phyloP scores from a whole-genome alignment of 2,888 invertebrate genomes.

The Cordilura impudica region DNA sequence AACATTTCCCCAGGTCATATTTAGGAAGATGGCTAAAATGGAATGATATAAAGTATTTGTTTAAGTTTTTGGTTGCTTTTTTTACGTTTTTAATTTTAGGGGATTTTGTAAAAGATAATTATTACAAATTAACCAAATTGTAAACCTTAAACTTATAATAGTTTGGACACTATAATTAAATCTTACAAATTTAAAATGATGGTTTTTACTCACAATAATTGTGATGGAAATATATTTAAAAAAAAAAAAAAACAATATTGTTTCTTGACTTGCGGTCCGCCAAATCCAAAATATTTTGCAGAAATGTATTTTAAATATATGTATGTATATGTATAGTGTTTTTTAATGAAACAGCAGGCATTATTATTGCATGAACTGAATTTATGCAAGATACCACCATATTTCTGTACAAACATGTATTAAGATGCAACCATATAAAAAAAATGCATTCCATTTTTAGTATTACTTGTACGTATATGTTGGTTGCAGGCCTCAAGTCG shows the following conservation, averaged over 20 bases:
- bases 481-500: conserved; percentile 13
- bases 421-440: background rate
- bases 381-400: conserved; percentile 17
- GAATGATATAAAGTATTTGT: conserved; percentile 50
- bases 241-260: conserved; percentile 9
- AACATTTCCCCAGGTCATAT: conserved; percentile 25
- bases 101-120: conserved; percentile 53
- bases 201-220: conserved; percentile 8
- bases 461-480: background rate
- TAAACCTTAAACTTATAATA: conserved; percentile 49
- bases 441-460: conserved; percentile 4
- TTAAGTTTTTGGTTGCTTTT: conserved; percentile 10
- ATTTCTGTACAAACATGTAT: background rate
- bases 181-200: conserved; percentile 49
- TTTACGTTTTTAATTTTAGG: background rate
- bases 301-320: background rate
- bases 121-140: conserved; percentile 59
- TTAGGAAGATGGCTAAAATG: conserved; percentile 18
- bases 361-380: conserved; percentile 16
- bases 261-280: conserved; percentile 1
- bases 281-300: conserved; percentile 15
- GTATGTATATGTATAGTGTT: background rate
- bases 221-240: background rate
- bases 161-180: conserved; percentile 53
- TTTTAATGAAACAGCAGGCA: conserved; percentile 10